phyloP scores from a whole-genome alignment of 2,888 invertebrate genomes.

The Monoplex corrugatus region DNA sequence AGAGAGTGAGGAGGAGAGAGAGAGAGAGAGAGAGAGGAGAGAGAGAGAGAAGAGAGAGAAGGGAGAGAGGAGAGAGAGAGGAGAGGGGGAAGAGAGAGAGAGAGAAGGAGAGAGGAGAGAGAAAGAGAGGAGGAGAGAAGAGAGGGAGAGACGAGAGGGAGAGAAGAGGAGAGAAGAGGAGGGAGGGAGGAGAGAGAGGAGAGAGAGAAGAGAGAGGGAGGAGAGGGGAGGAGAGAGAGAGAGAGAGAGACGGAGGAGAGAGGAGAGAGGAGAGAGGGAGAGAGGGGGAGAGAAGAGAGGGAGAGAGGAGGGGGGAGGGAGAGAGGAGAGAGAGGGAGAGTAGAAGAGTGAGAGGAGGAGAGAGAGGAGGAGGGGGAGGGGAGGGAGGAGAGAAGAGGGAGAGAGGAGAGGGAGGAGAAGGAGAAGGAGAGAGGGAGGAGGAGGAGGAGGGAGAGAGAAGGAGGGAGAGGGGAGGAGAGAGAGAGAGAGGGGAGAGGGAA shows the following conservation, averaged over 20 bases:
- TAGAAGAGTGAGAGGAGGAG: neutral
- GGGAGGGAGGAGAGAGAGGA: neutral
- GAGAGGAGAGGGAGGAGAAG: too few relatives aligned
- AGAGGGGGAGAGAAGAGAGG: neutral
- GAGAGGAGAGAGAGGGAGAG: neutral
- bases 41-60: too few relatives aligned
- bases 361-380: neutral
- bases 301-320: neutral
- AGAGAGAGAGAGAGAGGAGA: too few relatives aligned
- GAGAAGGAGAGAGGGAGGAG: neutral
- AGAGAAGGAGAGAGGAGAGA: too few relatives aligned
- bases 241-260: neutral
- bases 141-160: neutral
- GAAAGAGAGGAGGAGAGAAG: neutral
- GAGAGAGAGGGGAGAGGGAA: neutral
- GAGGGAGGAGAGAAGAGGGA: too few relatives aligned
- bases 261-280: neutral
- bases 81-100: too few relatives aligned
- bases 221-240: too few relatives aligned
- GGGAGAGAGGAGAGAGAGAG: too few relatives aligned
- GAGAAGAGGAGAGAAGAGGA: neutral
- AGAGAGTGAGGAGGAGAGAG: too few relatives aligned
- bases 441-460: neutral
- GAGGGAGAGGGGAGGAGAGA: neutral
- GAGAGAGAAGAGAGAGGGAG: too few relatives aligned